phyloP scores from a whole-genome alignment of 2,797 vertebrate species.

The Discoglossus pictus region DNA sequence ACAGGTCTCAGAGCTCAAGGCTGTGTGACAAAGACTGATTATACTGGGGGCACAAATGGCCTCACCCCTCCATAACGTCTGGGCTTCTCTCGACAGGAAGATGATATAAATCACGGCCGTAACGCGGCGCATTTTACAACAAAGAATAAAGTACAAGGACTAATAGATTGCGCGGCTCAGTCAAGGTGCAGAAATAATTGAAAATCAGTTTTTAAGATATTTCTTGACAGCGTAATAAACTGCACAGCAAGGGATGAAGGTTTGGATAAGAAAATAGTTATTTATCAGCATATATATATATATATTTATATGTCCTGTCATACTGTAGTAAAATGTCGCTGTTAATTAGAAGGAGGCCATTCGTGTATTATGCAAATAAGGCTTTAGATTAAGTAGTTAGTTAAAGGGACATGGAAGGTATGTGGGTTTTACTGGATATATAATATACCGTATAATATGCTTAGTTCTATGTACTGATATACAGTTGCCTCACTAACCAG shows the following conservation, averaged over 20 bases:
- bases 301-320: no score
- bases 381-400: no score
- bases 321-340: no score
- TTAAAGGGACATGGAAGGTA: no score
- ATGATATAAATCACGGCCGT: neutral
- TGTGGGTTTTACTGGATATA: no score
- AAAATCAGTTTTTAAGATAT: slow-evolving; percentile 20
- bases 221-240: slow-evolving; percentile 4
- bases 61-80: neutral
- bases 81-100: neutral
- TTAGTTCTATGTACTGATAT: no score
- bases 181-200: slow-evolving; percentile 7
- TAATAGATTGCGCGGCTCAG: neutral
- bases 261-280: neutral
- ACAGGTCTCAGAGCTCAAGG: slow-evolving; percentile 2
- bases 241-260: neutral
- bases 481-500: no score
- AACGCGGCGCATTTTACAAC: slow-evolving; percentile 8
- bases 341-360: no score
- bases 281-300: no score
- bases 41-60: neutral
- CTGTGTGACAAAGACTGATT: slow-evolving; percentile 3
- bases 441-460: no score
- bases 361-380: no score
- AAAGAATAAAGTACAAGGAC: slow-evolving; percentile 8